Evolutionary conservation across 2,113 vertebrate species (phyloP), one percentile per base, ranked within the genome.

Genomic region (cattle (Bos taurus)): DNA sequence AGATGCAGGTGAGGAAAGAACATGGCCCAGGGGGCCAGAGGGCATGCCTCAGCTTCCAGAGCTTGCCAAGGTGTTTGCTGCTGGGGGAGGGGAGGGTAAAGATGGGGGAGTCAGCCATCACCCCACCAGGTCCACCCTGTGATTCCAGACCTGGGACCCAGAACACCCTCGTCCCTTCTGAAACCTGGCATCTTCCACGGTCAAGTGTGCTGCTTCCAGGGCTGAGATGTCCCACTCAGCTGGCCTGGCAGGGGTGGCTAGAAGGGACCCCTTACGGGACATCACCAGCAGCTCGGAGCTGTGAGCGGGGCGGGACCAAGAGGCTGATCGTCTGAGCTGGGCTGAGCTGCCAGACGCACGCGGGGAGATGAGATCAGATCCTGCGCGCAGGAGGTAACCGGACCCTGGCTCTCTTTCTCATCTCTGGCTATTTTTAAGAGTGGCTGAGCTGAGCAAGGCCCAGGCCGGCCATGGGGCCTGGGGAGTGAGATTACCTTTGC

Each of bases 391-490:
- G 96, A 95, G 74, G 98, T 98, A 98, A 98, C 93, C 9, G 33
- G 97, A 98, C 89, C 95, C 97, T 91, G 64, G 94, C 81, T 95
- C 77, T 59, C 81, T 83, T 80, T 80, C 89, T 83, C 46, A 87
- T 93, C 94, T 89, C 43, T 33, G 80, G 97, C 97, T 98, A 98
- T 98, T 98, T 98, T 98, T 98, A 98, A 98, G 97, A 96, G 97
- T 57, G 64, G 91, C 91, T 4, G 14, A 67, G 91, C 93, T 2
- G 19, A 67, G 89, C 90, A 95, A 96, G 96, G 94, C 97, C 91
- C 80, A 33, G 94, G 93, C 82, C 33, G 90, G 91, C 78, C 48
- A 26, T 2, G 1, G 80, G 95, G 91, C 82, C 23, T 28, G 67
- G 91, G 92, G 97, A 98, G 93, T 97, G 98, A 98, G 96, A 97